Evolutionary conservation across 2,888 invertebrate genomes (phyloP).

Genomic region (Phaonia tiefii): DNA sequence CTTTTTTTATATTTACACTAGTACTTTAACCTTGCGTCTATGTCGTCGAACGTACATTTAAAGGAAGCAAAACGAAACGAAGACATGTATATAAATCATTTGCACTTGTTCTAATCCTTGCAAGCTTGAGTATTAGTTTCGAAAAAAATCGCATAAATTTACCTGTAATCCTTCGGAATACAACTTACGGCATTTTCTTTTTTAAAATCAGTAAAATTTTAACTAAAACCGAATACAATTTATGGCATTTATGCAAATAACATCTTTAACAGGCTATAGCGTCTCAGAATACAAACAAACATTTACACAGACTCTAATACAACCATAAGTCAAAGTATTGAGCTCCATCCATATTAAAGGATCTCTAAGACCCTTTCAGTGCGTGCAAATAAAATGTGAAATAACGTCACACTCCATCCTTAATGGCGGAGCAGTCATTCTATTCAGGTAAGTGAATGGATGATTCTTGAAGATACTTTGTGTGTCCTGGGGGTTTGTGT

Average conservation of each 20-base stretch:
- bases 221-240: neutral
- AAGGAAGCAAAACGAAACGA: no score
- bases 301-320: neutral
- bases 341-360: no score
- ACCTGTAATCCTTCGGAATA: conserved; percentile 13
- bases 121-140: no score
- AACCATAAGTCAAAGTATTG: conserved; percentile 14
- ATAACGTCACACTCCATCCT: conserved; percentile 12
- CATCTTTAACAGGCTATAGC: neutral
- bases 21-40: no score
- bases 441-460: neutral
- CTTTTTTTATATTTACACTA: no score
- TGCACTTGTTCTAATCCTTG: no score
- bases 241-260: conserved; percentile 31
- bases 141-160: neutral
- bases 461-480: conserved; percentile 30
- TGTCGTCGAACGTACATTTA: no score
- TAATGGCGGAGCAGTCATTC: neutral
- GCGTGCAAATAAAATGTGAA: neutral
- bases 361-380: no score
- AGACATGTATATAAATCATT: no score
- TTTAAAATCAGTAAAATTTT: neutral
- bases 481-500: conserved; percentile 42
- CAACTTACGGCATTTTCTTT: neutral
- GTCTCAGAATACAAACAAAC: no score